phyloP scores from a whole-genome alignment of 2,113 vertebrate genomes.

The Deroptyus accipitrinus region DNA sequence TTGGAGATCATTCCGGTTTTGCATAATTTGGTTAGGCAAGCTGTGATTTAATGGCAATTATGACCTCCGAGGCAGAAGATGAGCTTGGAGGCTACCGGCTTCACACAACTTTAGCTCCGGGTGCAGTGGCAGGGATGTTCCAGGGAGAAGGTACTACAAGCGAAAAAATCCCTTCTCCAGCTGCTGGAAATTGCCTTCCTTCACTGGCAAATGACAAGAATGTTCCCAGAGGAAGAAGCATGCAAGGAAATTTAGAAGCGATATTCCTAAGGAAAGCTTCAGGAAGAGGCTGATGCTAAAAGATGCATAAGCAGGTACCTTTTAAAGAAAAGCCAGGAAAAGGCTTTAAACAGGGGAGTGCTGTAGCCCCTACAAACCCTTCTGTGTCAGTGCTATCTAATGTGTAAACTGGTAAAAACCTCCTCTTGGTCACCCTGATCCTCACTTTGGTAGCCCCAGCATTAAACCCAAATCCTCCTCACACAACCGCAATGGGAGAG shows the following conservation, averaged over 20 bases:
- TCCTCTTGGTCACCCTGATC: not conserved
- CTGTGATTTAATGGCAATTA: conserved; percentile 74
- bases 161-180: not conserved
- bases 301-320: not conserved
- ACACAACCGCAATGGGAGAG: accelerated
- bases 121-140: not conserved
- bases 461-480: not conserved
- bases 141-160: conserved; percentile 14
- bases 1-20: conserved; percentile 73
- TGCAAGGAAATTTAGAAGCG: conserved; percentile 30
- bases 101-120: not conserved
- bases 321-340: not conserved
- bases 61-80: conserved; percentile 59
- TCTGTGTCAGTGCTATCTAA: not conserved
- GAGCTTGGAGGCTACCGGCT: conserved; percentile 48
- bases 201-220: not conserved
- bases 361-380: not conserved
- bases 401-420: not conserved
- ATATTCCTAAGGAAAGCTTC: not conserved
- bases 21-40: conserved; percentile 77
- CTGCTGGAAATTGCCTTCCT: conserved; percentile 35
- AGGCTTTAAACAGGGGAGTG: not conserved
- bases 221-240: conserved; percentile 4
- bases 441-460: not conserved
- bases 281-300: not conserved